Base-by-base conservation (phyloP, 2,888 invertebrate genomes). In the Ceriagrion tenellum region DNA sequence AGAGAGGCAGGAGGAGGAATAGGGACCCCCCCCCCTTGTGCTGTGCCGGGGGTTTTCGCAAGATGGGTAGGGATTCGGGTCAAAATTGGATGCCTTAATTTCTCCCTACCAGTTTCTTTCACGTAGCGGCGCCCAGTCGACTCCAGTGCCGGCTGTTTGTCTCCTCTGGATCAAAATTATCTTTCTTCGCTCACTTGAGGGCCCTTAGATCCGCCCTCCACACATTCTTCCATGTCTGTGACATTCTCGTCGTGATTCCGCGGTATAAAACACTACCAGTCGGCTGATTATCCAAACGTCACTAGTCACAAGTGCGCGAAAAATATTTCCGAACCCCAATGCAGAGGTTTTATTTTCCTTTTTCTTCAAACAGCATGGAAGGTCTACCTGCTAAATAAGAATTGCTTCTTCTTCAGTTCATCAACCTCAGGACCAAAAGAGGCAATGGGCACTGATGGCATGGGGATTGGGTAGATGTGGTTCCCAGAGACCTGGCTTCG, bases 11-110 rank as follows among this genome's bases (percentile, higher is more conserved):
- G 13, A 4, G 20, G 23, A n/a, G 47, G 88, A 40, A 10, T 6
- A 47, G 88, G 88, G 20, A 47, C n/a, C 69, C 4, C 69, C n/a
- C 26, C 69, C 59, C 59, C 59, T 59, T 3, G 59, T 59, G 59
- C 13, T 59, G 69, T 26, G n/a, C n/a, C 6, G n/a, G n/a, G 69
- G 81, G 35, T 81, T 81, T 81, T 18, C 30, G 81, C 81, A 10
- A 55, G 59, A 20, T 47, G 59, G 16, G 59, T 1, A 55, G 47
- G 69, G 93, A 69, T 69, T 69, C 93, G 69, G 35, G 35, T 69
- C 40, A 69, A 93, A 93, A 93, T 93, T 93, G 93, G 93, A 93
- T 63, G 93, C 47, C 63, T 93, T 69, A 74, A 63, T 47, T 74
- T 47, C n/a, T 26, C 47, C 40, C 26, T 16, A 40, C 35, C 91